phyloP scores from a whole-genome alignment of 2,888 invertebrate species.

The Cecidostiba fungosa region DNA sequence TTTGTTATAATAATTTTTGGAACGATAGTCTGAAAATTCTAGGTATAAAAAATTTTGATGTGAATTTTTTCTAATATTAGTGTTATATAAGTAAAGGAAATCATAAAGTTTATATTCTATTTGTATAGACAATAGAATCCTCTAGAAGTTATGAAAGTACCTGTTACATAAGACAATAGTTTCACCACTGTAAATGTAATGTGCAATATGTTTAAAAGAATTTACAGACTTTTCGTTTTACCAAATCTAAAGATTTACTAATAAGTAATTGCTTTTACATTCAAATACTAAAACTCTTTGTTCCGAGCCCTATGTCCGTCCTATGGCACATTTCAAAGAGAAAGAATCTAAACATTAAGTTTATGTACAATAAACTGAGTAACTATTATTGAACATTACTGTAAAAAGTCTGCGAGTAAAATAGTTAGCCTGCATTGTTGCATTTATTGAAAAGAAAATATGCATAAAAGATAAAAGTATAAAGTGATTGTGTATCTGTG shows the following conservation, averaged over 20 bases:
- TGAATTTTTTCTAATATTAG: conserved; percentile 18
- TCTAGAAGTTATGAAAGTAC: conserved; percentile 53
- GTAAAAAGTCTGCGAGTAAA: conserved; percentile 47
- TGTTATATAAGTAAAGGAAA: conserved; percentile 22
- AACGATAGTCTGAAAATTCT: conserved; percentile 37
- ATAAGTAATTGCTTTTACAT: conserved; percentile 27
- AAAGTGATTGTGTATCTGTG: conserved; percentile 36
- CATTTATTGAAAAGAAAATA: conserved; percentile 18
- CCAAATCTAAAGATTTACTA: background rate
- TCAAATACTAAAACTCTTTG: conserved; percentile 33
- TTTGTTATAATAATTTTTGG: background rate
- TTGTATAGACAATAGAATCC: conserved; percentile 36
- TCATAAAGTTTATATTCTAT: conserved; percentile 8
- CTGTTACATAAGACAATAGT: conserved; percentile 59
- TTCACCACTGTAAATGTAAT: conserved; percentile 19
- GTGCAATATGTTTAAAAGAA: conserved; percentile 47
- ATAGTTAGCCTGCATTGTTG: conserved; percentile 48
- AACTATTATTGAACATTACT: conserved; percentile 35
- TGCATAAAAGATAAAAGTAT: background rate
- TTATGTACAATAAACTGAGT: conserved; percentile 37
- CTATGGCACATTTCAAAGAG: conserved; percentile 40
- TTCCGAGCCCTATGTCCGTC: conserved; percentile 58
- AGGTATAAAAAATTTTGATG: conserved; percentile 21
- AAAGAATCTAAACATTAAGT: conserved; percentile 24
- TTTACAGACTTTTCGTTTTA: conserved; percentile 18